Percentiles rank a stretch among this genome's conserved stretches.
phyloP scores from a whole-genome alignment of 1,140 invertebrate genomes.

The Pseudoatta argentina region DNA sequence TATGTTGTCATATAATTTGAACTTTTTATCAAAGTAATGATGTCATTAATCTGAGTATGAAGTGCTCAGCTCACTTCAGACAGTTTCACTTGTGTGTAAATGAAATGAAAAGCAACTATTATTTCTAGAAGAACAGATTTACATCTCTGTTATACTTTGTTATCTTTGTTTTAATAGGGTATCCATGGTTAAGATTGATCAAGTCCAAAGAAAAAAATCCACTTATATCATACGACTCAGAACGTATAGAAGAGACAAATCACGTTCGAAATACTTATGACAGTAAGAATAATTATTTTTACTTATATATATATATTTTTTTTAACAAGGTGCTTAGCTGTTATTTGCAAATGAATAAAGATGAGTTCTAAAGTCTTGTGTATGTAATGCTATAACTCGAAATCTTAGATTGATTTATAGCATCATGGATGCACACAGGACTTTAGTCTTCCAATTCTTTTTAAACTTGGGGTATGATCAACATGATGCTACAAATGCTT shows the following conservation, averaged over 20 bases:
- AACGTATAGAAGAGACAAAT: slow-evolving; percentile 71
- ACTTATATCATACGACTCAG: slow-evolving; percentile 75
- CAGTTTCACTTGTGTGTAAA: no score
- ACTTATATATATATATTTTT: neutral
- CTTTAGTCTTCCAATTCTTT: no score
- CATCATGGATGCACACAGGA: no score
- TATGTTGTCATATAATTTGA: no score
- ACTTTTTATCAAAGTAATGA: no score
- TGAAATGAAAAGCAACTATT: no score
- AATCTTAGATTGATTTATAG: no score
- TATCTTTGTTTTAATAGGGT: slow-evolving; percentile 68
- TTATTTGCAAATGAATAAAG: neutral
- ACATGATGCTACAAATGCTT: no score
- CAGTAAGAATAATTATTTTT: slow-evolving; percentile 54
- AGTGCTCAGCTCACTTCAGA: no score
- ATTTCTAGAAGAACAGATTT: neutral
- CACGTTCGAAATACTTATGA: slow-evolving; percentile 14
- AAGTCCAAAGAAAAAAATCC: slow-evolving; percentile 70
- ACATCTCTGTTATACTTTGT: neutral
- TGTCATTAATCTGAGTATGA: no score
- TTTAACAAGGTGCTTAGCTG: neutral
- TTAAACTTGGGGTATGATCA: no score
- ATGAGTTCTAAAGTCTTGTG: neutral
- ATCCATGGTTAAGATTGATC: slow-evolving; percentile 80
- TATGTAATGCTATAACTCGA: no score